These are phyloP conservation scores for Cyrtonyx montezumae DNA, from an alignment of 2,113 vertebrate genomes.

Conservation along the genomic window DNA sequence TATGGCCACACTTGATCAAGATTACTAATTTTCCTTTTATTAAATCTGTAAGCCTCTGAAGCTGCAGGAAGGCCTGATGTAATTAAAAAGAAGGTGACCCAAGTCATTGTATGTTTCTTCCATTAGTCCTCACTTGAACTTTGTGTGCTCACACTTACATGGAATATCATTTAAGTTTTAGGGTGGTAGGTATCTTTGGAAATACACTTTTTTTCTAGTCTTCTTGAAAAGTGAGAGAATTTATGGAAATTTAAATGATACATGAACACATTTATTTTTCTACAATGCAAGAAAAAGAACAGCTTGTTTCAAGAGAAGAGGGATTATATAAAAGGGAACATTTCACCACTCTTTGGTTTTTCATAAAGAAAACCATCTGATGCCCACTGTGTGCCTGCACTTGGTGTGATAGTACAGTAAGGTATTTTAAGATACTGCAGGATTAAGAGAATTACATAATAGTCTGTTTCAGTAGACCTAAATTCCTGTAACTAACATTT, in stretches of 20 bases:
- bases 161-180: neutral
- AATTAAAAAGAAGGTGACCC: neutral
- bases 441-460: constrained; percentile 10
- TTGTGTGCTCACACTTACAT: neutral
- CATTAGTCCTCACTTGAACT: neutral
- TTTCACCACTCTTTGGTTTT: neutral
- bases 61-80: neutral
- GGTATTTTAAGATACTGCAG: constrained; percentile 19
- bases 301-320: neutral
- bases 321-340: neutral
- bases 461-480: neutral
- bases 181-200: neutral
- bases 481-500: neutral
- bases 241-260: neutral
- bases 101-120: neutral
- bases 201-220: fast-evolving
- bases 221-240: neutral
- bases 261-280: neutral
- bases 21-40: neutral
- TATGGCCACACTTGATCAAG: neutral
- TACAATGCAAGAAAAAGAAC: neutral
- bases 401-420: neutral
- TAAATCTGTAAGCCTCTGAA: neutral
- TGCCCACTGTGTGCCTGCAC: neutral
- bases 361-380: neutral